A percentile compares a stretch with the other conserved stretches of the same genome.
These are phyloP conservation scores for Henricia sp. DNA, from an alignment of 53 echinoderm and acorn worm species.

Conservation along the genomic window DNA sequence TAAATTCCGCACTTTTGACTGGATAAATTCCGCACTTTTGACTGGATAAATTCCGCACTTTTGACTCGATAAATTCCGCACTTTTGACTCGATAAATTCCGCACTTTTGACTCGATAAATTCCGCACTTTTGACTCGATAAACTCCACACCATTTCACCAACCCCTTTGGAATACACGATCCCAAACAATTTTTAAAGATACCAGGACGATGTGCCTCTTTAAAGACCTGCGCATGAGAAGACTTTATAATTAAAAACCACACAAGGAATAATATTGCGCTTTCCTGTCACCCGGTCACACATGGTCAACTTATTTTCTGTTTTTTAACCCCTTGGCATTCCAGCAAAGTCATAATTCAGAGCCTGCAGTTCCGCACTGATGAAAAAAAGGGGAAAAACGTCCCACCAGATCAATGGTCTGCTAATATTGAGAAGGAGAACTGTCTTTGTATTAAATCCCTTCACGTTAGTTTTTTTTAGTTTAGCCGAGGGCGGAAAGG, in stretches of 20 bases:
- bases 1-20: too few species aligned
- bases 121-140: too few species aligned
- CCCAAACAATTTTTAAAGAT: too few species aligned
- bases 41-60: too few species aligned
- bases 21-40: too few species aligned
- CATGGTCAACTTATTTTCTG: background rate
- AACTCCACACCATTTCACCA: too few species aligned
- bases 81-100: too few species aligned
- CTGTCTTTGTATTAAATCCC: background rate
- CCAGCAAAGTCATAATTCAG: constrained; percentile 14
- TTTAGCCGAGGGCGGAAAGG: background rate
- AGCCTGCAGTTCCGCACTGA: background rate
- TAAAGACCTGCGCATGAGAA: too few species aligned
- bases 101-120: too few species aligned
- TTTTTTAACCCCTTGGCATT: background rate
- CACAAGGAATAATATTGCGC: background rate
- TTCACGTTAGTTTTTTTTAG: background rate
- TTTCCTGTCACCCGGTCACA: background rate
- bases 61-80: too few species aligned
- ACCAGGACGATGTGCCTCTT: too few species aligned
- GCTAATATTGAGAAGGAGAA: background rate
- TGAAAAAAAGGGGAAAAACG: background rate
- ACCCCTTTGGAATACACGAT: too few species aligned
- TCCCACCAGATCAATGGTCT: background rate
- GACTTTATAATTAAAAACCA: constrained; percentile 18